A percentile compares a stretch with the other conserved stretches of the same genome.
Conservation (phyloP, 2,888 invertebrate species). For the Drosophila prostipennis region DNA sequence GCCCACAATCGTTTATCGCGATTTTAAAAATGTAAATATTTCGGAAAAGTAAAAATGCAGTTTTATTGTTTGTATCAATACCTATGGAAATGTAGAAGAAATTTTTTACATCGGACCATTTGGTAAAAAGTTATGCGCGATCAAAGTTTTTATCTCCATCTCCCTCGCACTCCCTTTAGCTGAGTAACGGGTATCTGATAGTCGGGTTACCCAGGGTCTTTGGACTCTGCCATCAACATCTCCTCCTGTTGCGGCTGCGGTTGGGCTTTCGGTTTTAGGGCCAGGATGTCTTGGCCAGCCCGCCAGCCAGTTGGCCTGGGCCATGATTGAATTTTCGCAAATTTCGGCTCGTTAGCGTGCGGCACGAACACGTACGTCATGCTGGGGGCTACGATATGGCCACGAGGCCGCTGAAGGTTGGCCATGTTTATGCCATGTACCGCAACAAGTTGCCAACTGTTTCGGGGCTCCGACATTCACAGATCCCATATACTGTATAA, state of each 20-base stretch:
- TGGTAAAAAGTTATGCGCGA: too few relatives aligned
- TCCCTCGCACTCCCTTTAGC: too few relatives aligned
- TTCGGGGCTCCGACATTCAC: slow-evolving; percentile 3
- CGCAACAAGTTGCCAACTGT: slow-evolving; percentile 64
- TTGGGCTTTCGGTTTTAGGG: slow-evolving; percentile 14
- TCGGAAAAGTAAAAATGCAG: too few relatives aligned
- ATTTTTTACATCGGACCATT: too few relatives aligned
- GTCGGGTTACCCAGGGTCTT: neutral
- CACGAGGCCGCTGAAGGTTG: slow-evolving; percentile 57
- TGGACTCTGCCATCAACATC: neutral
- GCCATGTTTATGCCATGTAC: slow-evolving; percentile 58
- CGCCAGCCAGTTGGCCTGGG: slow-evolving; percentile 10
- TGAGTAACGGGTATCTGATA: too few relatives aligned
- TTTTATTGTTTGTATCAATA: too few relatives aligned
- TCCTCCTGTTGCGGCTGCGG: slow-evolving; percentile 18
- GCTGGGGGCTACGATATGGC: slow-evolving; percentile 53
- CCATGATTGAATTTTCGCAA: slow-evolving; percentile 77
- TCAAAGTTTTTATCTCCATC: too few relatives aligned
- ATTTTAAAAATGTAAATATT: too few relatives aligned
- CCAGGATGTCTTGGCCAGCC: slow-evolving; percentile 12
- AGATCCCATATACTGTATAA: slow-evolving; percentile 3
- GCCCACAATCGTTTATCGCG: too few relatives aligned
- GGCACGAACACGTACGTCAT: slow-evolving; percentile 63
- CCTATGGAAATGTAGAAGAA: too few relatives aligned
- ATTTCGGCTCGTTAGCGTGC: slow-evolving; percentile 78